These are phyloP conservation scores for Cotesia congregata DNA, from an alignment of 2,888 invertebrate genomes.

Conservation along the genomic window DNA sequence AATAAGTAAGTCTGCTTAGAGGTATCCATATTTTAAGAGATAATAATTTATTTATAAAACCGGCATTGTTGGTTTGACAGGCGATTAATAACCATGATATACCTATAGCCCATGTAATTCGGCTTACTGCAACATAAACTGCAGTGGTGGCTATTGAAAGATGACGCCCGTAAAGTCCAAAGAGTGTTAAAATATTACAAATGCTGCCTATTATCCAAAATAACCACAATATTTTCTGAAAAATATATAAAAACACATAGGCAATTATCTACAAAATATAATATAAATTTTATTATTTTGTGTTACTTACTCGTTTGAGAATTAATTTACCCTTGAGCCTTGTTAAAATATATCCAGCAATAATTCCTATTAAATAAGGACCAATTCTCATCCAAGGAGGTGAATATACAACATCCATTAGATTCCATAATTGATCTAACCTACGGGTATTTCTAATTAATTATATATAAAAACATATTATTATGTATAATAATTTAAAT, in stretches of 20 bases:
- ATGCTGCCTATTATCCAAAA: constrained; percentile 68
- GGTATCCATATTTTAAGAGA: constrained; percentile 63
- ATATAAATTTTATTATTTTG: not conserved
- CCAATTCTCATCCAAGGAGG: constrained; percentile 68
- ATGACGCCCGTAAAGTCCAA: constrained; percentile 68
- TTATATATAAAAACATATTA: not conserved
- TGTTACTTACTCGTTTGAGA: constrained; percentile 55
- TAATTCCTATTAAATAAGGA: constrained; percentile 69
- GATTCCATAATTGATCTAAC: constrained; percentile 66
- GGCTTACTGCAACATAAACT: constrained; percentile 71
- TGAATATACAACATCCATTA: constrained; percentile 67
- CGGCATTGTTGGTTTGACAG: constrained; percentile 73
- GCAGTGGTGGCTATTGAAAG: constrained; percentile 71
- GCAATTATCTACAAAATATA: constrained; percentile 18
- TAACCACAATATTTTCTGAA: constrained; percentile 57
- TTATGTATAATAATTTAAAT: constrained; percentile 2
- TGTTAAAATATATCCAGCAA: constrained; percentile 69
- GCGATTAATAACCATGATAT: constrained; percentile 74
- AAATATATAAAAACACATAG: constrained; percentile 38
- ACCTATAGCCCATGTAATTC: constrained; percentile 73
- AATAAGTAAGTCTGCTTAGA: constrained; percentile 74
- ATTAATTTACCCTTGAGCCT: constrained; percentile 59
- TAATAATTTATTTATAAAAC: constrained; percentile 69
- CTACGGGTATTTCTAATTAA: constrained; percentile 55
- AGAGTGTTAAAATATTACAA: constrained; percentile 69